Base-by-base conservation (phyloP, 2,113 vertebrate species). In the Myodes glareolus region DNA sequence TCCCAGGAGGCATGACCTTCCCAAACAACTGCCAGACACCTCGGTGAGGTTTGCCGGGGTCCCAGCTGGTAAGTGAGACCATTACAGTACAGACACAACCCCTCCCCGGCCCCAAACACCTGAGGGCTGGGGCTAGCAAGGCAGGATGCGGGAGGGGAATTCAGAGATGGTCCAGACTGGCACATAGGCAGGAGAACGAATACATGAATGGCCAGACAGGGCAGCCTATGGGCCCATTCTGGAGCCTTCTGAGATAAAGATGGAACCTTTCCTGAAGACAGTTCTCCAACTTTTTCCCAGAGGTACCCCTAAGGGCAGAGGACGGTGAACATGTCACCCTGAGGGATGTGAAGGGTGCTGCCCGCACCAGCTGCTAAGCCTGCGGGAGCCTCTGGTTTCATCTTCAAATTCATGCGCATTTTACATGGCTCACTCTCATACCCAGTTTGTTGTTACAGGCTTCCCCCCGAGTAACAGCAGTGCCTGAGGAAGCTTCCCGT, bases 381-480 rank as follows among this genome's bases (percentile, higher is more conserved):
- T 78, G 8, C 68, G 29, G 96, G 96, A 95, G 89, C 80, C 96
- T 81, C 77, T 0, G 0, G 95, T 94, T 98, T 97, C 91, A 97
- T 97, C 95, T 97, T 88, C 55, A 97, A 94, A 96, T 96, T 85
- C 95, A 95, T 96, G 97, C 76, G 47, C 97, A 95, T 97, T 94
- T 98, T 92, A 94, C 95, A 96, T 94, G 10, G 58, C 65, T 92
- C n/a, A 47, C 23, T 89, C 93, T 92, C 29, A 7, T 63, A 13
- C 86, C 84, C 0, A 0, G 80, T 27, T 65, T 88, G 77, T 31
- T n/a, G 14, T 52, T 0, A 1, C 93, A 36, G 55, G 45, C 39
- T 52, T 65, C 9, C 68, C 86, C 87, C 67, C 9, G 89, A 94
- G 90, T 36, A 67, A 23, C 92, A 84, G 47, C 23, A 29, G 77